phyloP scores from a whole-genome alignment of 2,888 invertebrate species.

The Protophormia terraenovae region DNA sequence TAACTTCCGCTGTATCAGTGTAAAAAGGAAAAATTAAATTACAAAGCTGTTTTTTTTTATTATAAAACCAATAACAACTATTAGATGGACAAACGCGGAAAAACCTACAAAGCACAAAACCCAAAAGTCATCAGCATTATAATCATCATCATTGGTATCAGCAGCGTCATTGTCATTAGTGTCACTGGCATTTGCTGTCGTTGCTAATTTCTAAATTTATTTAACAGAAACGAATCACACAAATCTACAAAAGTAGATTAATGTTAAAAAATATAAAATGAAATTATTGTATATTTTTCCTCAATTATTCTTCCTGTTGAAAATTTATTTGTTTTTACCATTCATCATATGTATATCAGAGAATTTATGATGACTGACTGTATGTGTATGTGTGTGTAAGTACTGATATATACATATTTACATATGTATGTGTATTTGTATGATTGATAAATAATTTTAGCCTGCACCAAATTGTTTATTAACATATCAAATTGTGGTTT shows the following conservation, averaged over 20 bases:
- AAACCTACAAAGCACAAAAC: not conserved
- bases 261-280: too few species aligned
- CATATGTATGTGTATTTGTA: not conserved
- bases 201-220: constrained; percentile 60
- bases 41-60: not conserved
- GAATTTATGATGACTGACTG: not conserved
- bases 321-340: constrained; percentile 41
- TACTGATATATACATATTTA: not conserved
- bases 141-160: constrained; percentile 15
- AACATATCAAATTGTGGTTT: constrained; percentile 66
- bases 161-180: constrained; percentile 36
- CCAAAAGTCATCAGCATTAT: constrained; percentile 36
- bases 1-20: not conserved
- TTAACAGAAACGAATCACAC: constrained; percentile 43
- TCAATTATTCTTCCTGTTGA: not conserved
- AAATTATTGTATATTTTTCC: not conserved
- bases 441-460: constrained; percentile 54
- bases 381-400: not conserved
- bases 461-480: constrained; percentile 57
- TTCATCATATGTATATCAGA: constrained; percentile 32
- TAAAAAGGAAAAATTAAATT: not conserved
- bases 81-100: not conserved
- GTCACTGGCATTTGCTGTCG: constrained; percentile 60
- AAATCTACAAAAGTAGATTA: not conserved
- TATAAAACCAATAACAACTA: constrained; percentile 1